Evolutionary conservation across 2,797 vertebrate species (phyloP).

Genomic region (Chelmon rostratus): DNA sequence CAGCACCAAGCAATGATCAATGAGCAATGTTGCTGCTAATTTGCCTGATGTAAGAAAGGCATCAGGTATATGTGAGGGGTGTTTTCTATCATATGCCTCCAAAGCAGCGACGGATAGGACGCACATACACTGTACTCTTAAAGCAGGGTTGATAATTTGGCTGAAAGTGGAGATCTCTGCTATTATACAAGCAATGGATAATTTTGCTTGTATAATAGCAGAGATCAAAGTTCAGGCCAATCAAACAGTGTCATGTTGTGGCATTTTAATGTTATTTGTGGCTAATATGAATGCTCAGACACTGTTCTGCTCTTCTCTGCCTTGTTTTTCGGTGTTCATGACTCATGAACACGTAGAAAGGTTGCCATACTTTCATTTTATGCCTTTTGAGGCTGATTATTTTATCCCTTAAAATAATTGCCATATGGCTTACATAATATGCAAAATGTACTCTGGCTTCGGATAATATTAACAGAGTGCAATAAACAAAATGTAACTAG

Average conservation of each 20-base stretch:
- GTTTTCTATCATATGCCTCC: not conserved
- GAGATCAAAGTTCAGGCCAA: not conserved
- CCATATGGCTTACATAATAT: not conserved
- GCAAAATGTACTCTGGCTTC: not conserved
- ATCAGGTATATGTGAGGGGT: not conserved
- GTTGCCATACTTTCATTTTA: not conserved
- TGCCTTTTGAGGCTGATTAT: not conserved
- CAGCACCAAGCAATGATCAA: no score
- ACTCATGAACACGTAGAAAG: not conserved
- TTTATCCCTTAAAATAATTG: not conserved
- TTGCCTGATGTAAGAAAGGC: not conserved
- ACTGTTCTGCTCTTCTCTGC: not conserved
- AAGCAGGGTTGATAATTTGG: not conserved
- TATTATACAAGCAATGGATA: no score
- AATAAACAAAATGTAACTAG: not conserved
- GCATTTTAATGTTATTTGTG: not conserved
- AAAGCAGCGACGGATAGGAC: not conserved
- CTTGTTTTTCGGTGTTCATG: not conserved
- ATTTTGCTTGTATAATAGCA: not conserved
- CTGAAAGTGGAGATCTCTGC: no score
- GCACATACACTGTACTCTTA: not conserved
- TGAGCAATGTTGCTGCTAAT: constrained; percentile 31
- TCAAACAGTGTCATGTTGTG: not conserved
- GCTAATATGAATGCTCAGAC: not conserved
- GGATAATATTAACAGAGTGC: not conserved